A percentile compares a stretch with the other conserved stretches of the same genome.
Conservation (phyloP, 2,797 vertebrate genomes). For the Coregonus ussuriensis region DNA sequence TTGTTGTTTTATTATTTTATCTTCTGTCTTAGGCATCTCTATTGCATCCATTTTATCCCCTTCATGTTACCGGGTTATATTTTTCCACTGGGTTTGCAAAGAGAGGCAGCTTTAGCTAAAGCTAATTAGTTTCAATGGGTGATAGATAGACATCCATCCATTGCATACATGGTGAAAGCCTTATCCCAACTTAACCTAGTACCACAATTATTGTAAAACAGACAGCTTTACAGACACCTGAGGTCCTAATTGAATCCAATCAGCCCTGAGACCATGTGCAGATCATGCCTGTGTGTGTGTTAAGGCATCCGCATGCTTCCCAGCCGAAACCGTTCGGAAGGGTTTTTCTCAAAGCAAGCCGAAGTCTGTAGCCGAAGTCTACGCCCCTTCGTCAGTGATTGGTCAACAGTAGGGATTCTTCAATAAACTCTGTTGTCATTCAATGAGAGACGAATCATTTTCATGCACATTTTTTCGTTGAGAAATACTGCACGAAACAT, state of each 20-base stretch:
- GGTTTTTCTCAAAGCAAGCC: too few relatives aligned
- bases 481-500: too few relatives aligned
- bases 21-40: not conserved
- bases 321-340: too few relatives aligned
- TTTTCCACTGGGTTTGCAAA: not conserved
- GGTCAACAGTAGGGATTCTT: too few relatives aligned
- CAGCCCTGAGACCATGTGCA: slow-evolving; percentile 12
- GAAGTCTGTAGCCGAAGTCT: too few relatives aligned
- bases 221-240: not conserved
- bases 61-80: not conserved
- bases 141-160: not conserved
- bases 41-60: not conserved
- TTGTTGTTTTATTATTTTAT: not conserved
- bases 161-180: too few relatives aligned
- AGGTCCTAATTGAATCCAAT: not conserved
- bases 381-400: too few relatives aligned
- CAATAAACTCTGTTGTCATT: too few relatives aligned
- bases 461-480: too few relatives aligned
- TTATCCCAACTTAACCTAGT: not conserved
- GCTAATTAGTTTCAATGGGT: not conserved
- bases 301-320: not conserved
- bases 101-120: not conserved
- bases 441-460: too few relatives aligned
- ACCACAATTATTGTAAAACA: not conserved
- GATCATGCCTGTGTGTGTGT: slow-evolving; percentile 6